These are phyloP conservation scores for Malurus elegans DNA, from an alignment of 2,113 vertebrate species.

Conservation along the genomic window DNA sequence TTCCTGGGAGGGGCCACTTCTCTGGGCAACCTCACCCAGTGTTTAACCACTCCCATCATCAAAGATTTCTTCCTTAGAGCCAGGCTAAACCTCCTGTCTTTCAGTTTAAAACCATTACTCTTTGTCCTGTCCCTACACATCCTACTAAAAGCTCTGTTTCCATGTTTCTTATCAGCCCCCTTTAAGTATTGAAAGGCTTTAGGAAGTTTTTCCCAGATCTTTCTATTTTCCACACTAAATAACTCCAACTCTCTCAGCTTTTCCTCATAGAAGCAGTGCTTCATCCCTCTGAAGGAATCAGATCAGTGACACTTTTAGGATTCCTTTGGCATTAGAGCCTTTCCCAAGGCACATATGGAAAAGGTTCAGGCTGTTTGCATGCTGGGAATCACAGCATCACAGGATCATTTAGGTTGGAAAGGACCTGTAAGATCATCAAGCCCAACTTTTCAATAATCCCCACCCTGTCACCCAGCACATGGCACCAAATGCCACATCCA, in stretches of 20 bases:
- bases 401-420: not conserved
- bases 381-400: not conserved
- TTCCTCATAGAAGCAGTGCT: not conserved
- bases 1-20: not conserved
- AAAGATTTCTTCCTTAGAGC: not conserved
- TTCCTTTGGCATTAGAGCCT: not conserved
- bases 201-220: rapidly evolving
- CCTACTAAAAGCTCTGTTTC: rapidly evolving
- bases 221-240: not conserved
- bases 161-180: not conserved
- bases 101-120: not conserved
- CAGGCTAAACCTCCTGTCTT: not conserved
- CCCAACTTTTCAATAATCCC: not conserved
- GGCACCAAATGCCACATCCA: not conserved
- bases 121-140: not conserved
- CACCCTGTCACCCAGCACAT: not conserved
- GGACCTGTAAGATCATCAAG: not conserved
- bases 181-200: not conserved
- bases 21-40: not conserved
- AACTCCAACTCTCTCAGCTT: not conserved
- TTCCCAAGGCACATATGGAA: not conserved
- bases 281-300: not conserved
- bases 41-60: not conserved
- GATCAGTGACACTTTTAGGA: not conserved
- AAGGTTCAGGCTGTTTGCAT: not conserved